A percentile compares a stretch with the other conserved stretches of the same genome.
phyloP scores from a whole-genome alignment of 2,797 vertebrate genomes.

The Threskiornis aethiopicus region DNA sequence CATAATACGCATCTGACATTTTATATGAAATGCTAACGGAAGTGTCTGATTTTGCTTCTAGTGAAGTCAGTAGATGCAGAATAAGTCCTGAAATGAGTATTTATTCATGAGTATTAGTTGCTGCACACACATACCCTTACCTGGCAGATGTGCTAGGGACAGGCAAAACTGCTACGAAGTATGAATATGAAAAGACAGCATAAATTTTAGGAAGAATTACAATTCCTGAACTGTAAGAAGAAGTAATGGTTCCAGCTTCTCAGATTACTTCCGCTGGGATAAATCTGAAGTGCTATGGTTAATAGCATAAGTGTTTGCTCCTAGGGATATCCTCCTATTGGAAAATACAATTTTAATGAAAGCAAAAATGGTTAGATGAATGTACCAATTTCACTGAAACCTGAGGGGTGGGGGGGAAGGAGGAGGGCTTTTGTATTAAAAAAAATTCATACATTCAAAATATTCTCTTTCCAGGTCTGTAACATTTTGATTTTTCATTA shows the following conservation, averaged over 20 bases:
- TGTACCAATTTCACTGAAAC: neutral
- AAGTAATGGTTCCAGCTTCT: neutral
- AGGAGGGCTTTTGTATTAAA: neutral
- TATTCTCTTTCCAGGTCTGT: neutral
- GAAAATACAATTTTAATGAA: neutral
- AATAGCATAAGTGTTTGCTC: neutral
- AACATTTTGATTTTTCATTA: neutral
- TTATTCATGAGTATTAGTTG: neutral
- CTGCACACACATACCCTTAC: neutral
- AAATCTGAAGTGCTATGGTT: neutral
- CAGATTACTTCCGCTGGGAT: neutral
- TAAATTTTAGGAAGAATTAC: neutral
- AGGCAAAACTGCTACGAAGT: neutral
- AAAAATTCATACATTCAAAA: neutral
- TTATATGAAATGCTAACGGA: neutral
- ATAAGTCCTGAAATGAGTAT: neutral
- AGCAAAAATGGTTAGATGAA: neutral
- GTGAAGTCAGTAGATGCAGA: neutral
- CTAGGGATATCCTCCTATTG: neutral
- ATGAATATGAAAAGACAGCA: neutral
- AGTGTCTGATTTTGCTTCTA: neutral
- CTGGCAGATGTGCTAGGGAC: neutral
- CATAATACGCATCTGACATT: neutral
- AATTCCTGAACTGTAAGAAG: neutral
- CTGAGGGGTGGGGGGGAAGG: fast-evolving